Conservation (phyloP, 2,888 invertebrate species). For the Dynastes hyllus region DNA sequence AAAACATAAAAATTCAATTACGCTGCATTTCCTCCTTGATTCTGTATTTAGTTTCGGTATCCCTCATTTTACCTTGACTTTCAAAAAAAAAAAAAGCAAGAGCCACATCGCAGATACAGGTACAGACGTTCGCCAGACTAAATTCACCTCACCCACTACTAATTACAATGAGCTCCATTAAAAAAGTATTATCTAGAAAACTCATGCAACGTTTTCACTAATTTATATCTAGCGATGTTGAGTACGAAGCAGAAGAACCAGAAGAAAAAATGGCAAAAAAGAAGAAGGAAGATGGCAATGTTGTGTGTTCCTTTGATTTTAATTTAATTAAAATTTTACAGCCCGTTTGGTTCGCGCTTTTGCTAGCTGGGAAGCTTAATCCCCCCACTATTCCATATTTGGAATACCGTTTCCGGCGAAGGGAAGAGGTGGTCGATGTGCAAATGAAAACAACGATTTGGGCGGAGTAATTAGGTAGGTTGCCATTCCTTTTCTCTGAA, state of each 20-base stretch:
- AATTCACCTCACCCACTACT: background rate
- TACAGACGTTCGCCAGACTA: no score
- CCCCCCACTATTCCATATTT: no score
- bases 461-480: background rate
- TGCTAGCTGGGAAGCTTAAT: no score
- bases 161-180: conserved; percentile 5
- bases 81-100: no score
- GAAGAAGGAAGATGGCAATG: background rate
- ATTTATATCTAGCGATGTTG: no score
- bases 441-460: background rate
- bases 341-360: background rate
- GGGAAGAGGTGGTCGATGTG: background rate
- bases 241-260: no score
- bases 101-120: no score
- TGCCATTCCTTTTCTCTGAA: background rate
- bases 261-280: background rate
- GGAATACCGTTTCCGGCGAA: background rate
- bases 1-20: no score
- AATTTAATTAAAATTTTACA: conserved; percentile 15
- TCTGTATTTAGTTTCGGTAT: no score
- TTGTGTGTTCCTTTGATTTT: conserved; percentile 11
- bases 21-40: no score
- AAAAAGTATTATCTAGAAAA: background rate
- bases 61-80: no score
- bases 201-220: background rate